phyloP scores from a whole-genome alignment of 1,140 invertebrate genomes.

The Anastrepha ludens region DNA sequence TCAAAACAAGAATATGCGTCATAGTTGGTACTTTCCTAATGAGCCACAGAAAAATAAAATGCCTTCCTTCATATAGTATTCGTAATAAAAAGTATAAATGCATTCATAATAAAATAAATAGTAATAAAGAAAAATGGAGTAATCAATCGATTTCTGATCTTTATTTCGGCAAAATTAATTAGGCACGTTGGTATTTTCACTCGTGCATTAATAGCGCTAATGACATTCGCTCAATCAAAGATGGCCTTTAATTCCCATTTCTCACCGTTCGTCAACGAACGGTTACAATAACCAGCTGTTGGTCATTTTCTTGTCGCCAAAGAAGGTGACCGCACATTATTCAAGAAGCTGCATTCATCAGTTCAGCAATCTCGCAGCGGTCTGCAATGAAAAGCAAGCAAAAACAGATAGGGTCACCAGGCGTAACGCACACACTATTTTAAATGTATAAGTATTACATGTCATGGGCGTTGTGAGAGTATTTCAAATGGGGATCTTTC shows the following conservation, averaged over 20 bases:
- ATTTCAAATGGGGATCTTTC: no score
- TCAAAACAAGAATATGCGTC: no score
- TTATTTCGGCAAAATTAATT: neutral
- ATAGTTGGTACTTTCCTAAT: no score
- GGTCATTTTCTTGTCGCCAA: slow-evolving; percentile 32
- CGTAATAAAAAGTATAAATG: no score
- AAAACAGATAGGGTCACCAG: no score
- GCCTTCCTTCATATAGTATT: no score
- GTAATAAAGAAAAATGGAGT: no score
- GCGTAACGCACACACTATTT: no score
- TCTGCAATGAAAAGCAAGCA: neutral
- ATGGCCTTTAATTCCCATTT: neutral
- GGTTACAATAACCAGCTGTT: neutral
- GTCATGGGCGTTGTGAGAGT: no score
- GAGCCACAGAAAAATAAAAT: no score
- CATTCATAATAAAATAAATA: no score
- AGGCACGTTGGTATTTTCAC: neutral
- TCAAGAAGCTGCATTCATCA: slow-evolving; percentile 26
- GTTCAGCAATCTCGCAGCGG: neutral
- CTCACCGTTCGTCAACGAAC: neutral
- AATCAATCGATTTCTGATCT: neutral
- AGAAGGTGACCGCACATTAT: slow-evolving; percentile 18
- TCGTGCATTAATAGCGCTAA: neutral
- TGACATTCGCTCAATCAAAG: slow-evolving; percentile 27
- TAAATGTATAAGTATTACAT: no score